Evolutionary conservation across 2,797 vertebrate species (phyloP).

Genomic region (Craterocephalus amniculus): DNA sequence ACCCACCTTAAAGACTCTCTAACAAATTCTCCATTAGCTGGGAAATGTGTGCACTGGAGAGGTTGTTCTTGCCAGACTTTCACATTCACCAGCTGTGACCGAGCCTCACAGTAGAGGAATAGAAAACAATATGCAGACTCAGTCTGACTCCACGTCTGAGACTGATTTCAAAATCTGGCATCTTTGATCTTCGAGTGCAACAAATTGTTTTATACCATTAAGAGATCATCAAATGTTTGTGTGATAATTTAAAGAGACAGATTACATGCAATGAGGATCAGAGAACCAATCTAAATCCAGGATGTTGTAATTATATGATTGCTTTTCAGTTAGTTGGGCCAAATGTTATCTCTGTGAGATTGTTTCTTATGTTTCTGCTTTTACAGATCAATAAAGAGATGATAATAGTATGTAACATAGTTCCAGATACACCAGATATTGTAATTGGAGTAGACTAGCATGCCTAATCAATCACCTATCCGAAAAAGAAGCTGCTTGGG

Average conservation of each 20-base stretch:
- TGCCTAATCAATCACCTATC: not conserved
- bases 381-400: constrained; percentile 41
- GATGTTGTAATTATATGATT: constrained; percentile 60
- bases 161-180: constrained; percentile 33
- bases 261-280: constrained; percentile 61
- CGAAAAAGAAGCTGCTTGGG: not conserved
- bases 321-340: constrained; percentile 29
- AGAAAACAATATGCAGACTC: constrained; percentile 54
- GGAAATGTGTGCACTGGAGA: constrained; percentile 64
- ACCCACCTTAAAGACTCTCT: constrained; percentile 74
- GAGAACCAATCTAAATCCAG: constrained; percentile 42
- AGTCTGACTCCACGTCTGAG: constrained; percentile 52
- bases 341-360: constrained; percentile 37
- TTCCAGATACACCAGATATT: constrained; percentile 1
- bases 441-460: not conserved
- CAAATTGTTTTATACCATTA: constrained; percentile 61
- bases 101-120: constrained; percentile 23
- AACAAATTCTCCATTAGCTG: constrained; percentile 74
- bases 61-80: constrained; percentile 53
- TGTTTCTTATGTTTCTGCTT: constrained; percentile 31
- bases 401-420: constrained; percentile 30
- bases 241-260: constrained; percentile 58
- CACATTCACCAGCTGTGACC: constrained; percentile 50
- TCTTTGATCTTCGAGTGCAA: constrained; percentile 56
- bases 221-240: constrained; percentile 39